Conservation (phyloP, 2,113 vertebrate genomes). For the Nyctibius bracteatus region DNA sequence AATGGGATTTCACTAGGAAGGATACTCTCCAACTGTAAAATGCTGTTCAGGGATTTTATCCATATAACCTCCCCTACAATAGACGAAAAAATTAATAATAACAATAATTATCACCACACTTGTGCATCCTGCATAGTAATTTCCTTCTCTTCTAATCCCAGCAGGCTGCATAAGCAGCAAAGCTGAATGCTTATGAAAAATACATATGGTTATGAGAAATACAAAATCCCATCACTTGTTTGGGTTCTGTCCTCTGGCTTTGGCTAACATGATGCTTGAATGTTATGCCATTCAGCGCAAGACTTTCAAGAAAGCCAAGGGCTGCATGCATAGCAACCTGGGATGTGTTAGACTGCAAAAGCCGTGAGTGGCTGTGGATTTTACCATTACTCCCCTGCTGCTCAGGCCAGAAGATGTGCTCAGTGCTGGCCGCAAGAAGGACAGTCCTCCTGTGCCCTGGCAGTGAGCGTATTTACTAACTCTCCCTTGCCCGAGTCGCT, state of each 20-base stretch:
- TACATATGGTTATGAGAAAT: not conserved
- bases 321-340: not conserved
- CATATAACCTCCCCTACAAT: not conserved
- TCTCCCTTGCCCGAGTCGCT: not conserved
- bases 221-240: not conserved
- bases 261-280: not conserved
- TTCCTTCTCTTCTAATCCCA: not conserved
- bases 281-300: not conserved
- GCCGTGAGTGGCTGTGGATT: not conserved
- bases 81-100: not conserved
- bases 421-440: not conserved
- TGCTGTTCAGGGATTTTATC: not conserved
- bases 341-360: not conserved
- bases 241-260: not conserved
- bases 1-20: not conserved
- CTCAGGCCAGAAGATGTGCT: not conserved
- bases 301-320: not conserved
- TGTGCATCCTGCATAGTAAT: not conserved
- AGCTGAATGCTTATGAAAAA: not conserved
- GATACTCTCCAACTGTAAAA: not conserved
- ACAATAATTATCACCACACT: not conserved
- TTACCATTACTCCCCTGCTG: not conserved
- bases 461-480: rapidly evolving
- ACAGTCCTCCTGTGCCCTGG: not conserved
- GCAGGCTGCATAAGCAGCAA: not conserved